Percentiles rank a stretch among this genome's conserved stretches.
Evolutionary conservation across 2,113 vertebrate genomes (phyloP).

Genomic region (Equus quagga): DNA sequence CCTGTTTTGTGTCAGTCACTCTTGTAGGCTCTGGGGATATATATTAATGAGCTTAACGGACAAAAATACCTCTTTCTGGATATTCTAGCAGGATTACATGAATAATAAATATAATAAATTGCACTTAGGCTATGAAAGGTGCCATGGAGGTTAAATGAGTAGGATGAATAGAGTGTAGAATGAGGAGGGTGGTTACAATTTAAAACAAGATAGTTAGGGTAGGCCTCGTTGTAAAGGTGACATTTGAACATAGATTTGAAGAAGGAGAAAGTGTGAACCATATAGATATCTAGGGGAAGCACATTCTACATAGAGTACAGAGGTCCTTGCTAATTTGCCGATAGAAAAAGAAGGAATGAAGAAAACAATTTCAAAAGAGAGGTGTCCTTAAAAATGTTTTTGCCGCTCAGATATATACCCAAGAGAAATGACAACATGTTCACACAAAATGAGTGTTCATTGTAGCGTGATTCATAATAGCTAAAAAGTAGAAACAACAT

Average conservation of each 20-base stretch:
- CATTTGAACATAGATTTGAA: not conserved
- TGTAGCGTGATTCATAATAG: not conserved
- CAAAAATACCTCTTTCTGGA: not conserved
- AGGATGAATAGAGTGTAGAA: not conserved
- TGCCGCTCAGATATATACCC: not conserved
- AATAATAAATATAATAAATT: not conserved
- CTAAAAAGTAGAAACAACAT: not conserved
- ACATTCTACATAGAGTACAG: not conserved
- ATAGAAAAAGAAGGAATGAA: not conserved
- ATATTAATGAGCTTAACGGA: not conserved
- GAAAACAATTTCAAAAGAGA: not conserved
- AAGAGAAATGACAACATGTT: conserved; percentile 15
- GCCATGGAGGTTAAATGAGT: not conserved
- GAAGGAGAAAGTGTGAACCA: not conserved
- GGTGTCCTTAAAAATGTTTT: not conserved
- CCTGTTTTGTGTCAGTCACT: not conserved
- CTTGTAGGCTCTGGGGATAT: not conserved
- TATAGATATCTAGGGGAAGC: not conserved
- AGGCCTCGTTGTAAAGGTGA: not conserved
- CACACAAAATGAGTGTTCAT: not conserved
- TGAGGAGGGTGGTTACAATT: not conserved
- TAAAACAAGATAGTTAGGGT: not conserved
- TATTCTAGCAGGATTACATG: not conserved
- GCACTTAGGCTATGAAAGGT: not conserved
- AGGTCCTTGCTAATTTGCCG: not conserved